Evolutionary conservation across 2,888 invertebrate species (phyloP).

Genomic region (Emmelina monodactyla): DNA sequence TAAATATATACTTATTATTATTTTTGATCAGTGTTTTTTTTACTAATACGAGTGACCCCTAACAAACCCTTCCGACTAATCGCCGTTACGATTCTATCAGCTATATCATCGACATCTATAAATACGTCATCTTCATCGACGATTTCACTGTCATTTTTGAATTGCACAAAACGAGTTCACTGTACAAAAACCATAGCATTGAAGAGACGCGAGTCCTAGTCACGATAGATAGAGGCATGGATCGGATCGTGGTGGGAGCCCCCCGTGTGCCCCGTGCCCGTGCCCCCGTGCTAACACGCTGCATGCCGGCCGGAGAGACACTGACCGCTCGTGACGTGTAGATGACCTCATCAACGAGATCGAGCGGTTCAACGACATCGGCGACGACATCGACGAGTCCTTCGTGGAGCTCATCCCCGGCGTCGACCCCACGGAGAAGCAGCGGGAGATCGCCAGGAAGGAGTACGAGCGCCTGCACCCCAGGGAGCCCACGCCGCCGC

Average conservation of each 20-base stretch:
- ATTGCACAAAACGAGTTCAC: too few species aligned
- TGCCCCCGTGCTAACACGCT: constrained; percentile 7
- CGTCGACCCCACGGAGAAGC: constrained; percentile 51
- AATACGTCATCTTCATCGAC: constrained; percentile 21
- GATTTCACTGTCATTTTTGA: too few species aligned
- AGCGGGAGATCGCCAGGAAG: constrained; percentile 33
- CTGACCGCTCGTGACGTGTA: constrained; percentile 49
- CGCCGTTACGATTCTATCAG: constrained; percentile 52
- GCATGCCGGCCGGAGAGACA: constrained; percentile 16
- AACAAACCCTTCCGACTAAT: constrained; percentile 28
- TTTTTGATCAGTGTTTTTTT: constrained; percentile 55
- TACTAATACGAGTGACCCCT: constrained; percentile 50
- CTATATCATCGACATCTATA: constrained; percentile 29
- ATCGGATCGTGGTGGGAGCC: constrained; percentile 24
- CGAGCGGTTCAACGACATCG: constrained; percentile 92
- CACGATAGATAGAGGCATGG: constrained; percentile 41
- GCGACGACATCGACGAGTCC: constrained; percentile 91
- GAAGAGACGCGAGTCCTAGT: constrained; percentile 3
- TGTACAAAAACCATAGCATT: constrained; percentile 2
- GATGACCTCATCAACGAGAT: constrained; percentile 88
- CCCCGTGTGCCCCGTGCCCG: constrained; percentile 12
- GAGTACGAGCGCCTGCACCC: constrained; percentile 31
- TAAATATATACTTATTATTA: constrained; percentile 68
- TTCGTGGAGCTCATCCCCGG: constrained; percentile 83
- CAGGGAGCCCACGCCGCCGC: constrained; percentile 23